Percentiles rank a stretch among this genome's conserved stretches.
phyloP scores from a whole-genome alignment of 1,140 invertebrate genomes.

The Lerema accius region DNA sequence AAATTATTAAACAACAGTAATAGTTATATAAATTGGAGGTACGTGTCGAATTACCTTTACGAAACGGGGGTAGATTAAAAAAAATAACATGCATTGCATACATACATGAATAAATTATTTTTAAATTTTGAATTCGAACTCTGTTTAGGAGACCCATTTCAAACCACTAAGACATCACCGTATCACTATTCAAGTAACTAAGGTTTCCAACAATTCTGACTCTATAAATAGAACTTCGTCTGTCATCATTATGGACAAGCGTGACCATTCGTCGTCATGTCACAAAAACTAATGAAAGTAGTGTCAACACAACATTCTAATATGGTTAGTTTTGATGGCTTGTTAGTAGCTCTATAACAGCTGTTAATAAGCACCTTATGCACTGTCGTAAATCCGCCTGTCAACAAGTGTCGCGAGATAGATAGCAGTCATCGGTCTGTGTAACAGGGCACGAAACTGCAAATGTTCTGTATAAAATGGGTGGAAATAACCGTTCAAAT shows the following conservation, averaged over 20 bases:
- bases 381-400: neutral
- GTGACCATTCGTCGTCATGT: neutral
- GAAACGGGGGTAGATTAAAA: too few relatives aligned
- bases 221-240: neutral
- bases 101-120: too few relatives aligned
- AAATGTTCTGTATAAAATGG: neutral
- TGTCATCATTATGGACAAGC: neutral
- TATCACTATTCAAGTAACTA: too few relatives aligned
- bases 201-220: too few relatives aligned
- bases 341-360: slow-evolving; percentile 5
- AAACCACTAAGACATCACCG: too few relatives aligned
- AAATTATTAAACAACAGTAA: too few relatives aligned
- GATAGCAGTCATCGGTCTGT: slow-evolving; percentile 1
- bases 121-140: too few relatives aligned
- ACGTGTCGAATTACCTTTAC: too few relatives aligned
- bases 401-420: neutral
- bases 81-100: too few relatives aligned
- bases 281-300: neutral
- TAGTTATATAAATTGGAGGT: too few relatives aligned
- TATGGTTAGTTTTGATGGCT: slow-evolving; percentile 6
- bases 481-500: neutral
- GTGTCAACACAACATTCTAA: neutral
- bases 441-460: neutral
- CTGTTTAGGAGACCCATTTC: too few relatives aligned
- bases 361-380: slow-evolving; percentile 13